Conservation (phyloP, 2,797 vertebrate genomes). For the Urophycis tenuis region DNA sequence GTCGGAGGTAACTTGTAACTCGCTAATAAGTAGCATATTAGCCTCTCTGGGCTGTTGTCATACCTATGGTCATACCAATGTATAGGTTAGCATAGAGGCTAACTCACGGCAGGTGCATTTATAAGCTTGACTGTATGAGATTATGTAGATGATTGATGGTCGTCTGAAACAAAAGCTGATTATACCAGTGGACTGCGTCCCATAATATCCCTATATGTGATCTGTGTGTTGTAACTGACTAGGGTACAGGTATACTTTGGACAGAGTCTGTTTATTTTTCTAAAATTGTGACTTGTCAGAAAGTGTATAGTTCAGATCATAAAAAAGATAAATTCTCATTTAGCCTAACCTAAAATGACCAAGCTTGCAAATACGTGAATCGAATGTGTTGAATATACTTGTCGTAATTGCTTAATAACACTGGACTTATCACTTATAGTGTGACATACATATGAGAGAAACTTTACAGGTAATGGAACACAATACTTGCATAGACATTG, state of each 20-base stretch:
- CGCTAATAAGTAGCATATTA: too few species aligned
- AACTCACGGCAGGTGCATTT: too few species aligned
- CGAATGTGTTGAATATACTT: too few species aligned
- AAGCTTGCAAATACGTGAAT: too few species aligned
- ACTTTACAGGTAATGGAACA: background rate
- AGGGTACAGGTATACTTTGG: background rate
- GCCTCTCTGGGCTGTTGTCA: background rate
- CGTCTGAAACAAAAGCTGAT: background rate
- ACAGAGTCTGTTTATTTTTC: background rate
- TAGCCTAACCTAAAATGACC: too few species aligned
- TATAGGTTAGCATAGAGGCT: background rate
- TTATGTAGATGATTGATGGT: background rate
- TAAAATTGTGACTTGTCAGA: background rate
- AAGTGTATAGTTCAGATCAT: too few species aligned
- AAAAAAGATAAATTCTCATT: too few species aligned
- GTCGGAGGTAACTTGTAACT: slow-evolving; percentile 74
- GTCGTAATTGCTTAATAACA: background rate
- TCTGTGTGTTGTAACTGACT: background rate
- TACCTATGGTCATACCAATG: too few species aligned
- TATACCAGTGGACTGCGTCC: background rate
- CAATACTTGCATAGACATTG: too few species aligned
- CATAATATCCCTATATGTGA: background rate
- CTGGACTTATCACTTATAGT: background rate
- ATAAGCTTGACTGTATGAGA: background rate
- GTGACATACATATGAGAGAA: background rate